A percentile compares a stretch with the other conserved stretches of the same genome.
phyloP scores from a whole-genome alignment of 1,140 invertebrate genomes.

The Scaptodrosophila lebanonensis region DNA sequence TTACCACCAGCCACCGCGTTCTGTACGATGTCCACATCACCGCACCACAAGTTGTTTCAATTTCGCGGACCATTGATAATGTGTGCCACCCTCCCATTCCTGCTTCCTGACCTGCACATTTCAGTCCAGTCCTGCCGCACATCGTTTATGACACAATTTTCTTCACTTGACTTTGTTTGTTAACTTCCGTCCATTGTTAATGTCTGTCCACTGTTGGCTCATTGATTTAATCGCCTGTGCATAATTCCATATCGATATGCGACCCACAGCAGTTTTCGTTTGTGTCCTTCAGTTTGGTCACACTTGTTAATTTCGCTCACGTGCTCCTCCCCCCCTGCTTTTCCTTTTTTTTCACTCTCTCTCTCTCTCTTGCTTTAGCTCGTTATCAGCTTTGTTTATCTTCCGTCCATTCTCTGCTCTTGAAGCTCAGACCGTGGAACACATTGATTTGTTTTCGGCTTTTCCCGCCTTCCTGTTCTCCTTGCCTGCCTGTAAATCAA shows the following conservation, averaged over 20 bases:
- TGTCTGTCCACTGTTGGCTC: neutral
- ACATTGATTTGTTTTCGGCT: constrained; percentile 16
- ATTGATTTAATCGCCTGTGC: constrained; percentile 29
- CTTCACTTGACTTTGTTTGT: neutral
- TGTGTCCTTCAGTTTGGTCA: neutral
- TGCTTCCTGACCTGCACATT: no score
- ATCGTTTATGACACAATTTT: no score
- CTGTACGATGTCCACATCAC: no score
- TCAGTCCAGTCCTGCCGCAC: no score
- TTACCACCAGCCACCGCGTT: no score
- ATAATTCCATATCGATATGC: constrained; percentile 36
- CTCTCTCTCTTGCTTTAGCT: no score
- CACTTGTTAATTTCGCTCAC: constrained; percentile 14
- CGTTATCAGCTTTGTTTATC: no score
- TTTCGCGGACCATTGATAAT: constrained; percentile 23
- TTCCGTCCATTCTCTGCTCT: neutral
- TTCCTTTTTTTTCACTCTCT: no score
- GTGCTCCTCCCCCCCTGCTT: neutral
- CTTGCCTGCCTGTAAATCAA: no score
- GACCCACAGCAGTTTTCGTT: constrained; percentile 1
- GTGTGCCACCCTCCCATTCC: neutral
- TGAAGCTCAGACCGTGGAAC: neutral
- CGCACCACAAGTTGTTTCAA: constrained; percentile 1
- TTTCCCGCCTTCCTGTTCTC: no score
- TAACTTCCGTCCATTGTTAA: neutral